Percentiles rank a stretch among this genome's conserved stretches.
Conservation (phyloP, 2,888 invertebrate species). For the Lobophora halterata region DNA sequence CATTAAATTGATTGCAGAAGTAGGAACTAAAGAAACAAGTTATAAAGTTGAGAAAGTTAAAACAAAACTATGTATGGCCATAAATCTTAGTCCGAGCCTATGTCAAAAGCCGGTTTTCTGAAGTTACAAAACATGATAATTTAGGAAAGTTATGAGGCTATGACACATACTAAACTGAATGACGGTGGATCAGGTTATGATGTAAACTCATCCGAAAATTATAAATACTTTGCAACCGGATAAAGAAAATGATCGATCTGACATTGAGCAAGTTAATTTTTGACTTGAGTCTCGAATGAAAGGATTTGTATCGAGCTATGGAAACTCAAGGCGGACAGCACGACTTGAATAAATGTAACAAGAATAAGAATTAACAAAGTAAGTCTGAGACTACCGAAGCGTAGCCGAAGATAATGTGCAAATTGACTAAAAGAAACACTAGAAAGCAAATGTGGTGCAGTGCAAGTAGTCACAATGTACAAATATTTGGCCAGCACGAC, state of each 20-base stretch:
- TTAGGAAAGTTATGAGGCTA: slow-evolving; percentile 29
- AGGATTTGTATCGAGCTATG: slow-evolving; percentile 34
- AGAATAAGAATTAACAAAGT: slow-evolving; percentile 43
- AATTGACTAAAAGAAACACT: slow-evolving; percentile 48
- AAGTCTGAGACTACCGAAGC: slow-evolving; percentile 50
- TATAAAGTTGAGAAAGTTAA: slow-evolving; percentile 15
- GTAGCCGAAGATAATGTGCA: slow-evolving; percentile 57
- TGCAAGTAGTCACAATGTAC: slow-evolving; percentile 15
- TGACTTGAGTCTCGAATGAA: slow-evolving; percentile 35
- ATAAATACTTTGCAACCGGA: slow-evolving; percentile 14
- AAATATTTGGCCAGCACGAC: slow-evolving; percentile 19
- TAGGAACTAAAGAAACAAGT: slow-evolving; percentile 3
- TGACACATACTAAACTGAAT: slow-evolving; percentile 12
- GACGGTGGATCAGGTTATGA: slow-evolving; percentile 19
- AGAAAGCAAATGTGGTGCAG: slow-evolving; percentile 45
- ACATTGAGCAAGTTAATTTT: slow-evolving; percentile 29
- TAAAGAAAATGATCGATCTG: slow-evolving; percentile 25
- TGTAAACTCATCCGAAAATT: slow-evolving; percentile 19
- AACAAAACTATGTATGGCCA: slow-evolving; percentile 17
- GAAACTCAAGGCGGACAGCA: slow-evolving; percentile 42
- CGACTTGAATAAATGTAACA: slow-evolving; percentile 37
- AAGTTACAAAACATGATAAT: slow-evolving; percentile 21
- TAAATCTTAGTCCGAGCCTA: slow-evolving; percentile 11
- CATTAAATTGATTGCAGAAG: neutral
- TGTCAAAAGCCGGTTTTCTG: slow-evolving; percentile 23